Evolutionary conservation across 1,140 invertebrate genomes (phyloP).

Genomic region (Platyscapa corneri): DNA sequence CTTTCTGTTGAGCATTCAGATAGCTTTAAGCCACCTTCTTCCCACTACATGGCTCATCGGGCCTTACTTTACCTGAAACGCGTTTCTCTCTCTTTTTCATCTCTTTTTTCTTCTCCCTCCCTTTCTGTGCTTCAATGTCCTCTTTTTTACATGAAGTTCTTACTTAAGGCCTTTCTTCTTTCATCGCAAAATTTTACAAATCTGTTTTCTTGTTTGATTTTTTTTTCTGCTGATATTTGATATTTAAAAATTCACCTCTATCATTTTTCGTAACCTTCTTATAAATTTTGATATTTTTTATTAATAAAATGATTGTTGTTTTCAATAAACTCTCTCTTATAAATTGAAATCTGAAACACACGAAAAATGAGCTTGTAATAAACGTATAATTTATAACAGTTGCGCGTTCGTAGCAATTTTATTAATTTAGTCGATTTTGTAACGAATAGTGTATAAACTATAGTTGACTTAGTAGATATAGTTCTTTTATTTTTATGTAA

Average conservation of each 20-base stretch:
- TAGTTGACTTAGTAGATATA: too few species aligned
- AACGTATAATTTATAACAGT: too few species aligned
- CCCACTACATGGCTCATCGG: constrained; percentile 52
- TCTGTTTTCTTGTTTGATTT: background rate
- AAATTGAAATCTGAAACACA: too few species aligned
- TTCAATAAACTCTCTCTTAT: too few species aligned
- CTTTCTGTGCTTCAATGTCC: background rate
- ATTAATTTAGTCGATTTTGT: too few species aligned
- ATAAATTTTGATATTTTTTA: too few species aligned
- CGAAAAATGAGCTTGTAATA: too few species aligned
- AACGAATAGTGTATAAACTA: too few species aligned
- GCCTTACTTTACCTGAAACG: constrained; percentile 28
- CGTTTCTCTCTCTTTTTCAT: constrained; percentile 29
- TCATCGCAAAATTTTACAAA: background rate
- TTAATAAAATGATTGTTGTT: too few species aligned
- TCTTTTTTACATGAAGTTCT: background rate
- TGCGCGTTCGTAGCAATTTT: too few species aligned
- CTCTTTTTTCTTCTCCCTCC: constrained; percentile 18
- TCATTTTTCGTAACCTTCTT: too few species aligned
- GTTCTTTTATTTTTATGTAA: too few species aligned
- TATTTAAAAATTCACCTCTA: background rate
- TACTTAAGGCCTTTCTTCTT: background rate
- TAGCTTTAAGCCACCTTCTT: constrained; percentile 64
- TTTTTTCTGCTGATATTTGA: background rate
- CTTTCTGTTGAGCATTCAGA: constrained; percentile 65